Conservation (phyloP, 2,113 vertebrate genomes). For the Clarias gariepinus region DNA sequence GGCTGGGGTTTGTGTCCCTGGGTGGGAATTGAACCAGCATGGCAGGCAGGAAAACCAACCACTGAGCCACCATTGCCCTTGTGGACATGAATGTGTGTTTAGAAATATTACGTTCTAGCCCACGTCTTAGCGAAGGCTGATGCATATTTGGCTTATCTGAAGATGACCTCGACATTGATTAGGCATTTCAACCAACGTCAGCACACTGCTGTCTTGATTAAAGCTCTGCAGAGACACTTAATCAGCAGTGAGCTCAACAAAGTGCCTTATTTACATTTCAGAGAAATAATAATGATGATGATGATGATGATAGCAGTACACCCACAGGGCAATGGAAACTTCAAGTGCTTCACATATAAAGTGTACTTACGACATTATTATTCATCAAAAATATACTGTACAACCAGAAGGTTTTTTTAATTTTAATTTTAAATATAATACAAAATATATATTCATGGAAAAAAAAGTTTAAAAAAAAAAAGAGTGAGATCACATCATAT, state of each 20-base stretch:
- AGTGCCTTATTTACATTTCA: conserved; percentile 44
- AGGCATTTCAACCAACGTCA: conserved; percentile 4
- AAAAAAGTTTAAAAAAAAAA: background rate
- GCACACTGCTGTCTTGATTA: conserved; percentile 26
- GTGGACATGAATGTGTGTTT: background rate
- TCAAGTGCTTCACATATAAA: background rate
- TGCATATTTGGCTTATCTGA: background rate
- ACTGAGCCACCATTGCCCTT: no score
- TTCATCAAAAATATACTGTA: background rate
- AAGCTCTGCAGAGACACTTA: conserved; percentile 21
- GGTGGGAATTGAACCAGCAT: no score
- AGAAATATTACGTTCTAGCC: background rate
- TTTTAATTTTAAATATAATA: background rate
- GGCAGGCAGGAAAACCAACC: no score
- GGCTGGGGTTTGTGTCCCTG: no score
- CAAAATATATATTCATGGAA: no score
- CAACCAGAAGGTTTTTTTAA: background rate
- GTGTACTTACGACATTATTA: background rate
- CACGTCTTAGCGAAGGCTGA: background rate
- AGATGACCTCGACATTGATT: background rate
- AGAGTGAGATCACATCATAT: conserved; percentile 41
- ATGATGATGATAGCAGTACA: background rate
- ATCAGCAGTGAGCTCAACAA: conserved; percentile 7
- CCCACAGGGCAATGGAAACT: background rate
- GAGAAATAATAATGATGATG: conserved; percentile 19